A percentile compares a stretch with the other conserved stretches of the same genome.
phyloP scores from a whole-genome alignment of 1,140 invertebrate genomes.

The Achatina immaculata region DNA sequence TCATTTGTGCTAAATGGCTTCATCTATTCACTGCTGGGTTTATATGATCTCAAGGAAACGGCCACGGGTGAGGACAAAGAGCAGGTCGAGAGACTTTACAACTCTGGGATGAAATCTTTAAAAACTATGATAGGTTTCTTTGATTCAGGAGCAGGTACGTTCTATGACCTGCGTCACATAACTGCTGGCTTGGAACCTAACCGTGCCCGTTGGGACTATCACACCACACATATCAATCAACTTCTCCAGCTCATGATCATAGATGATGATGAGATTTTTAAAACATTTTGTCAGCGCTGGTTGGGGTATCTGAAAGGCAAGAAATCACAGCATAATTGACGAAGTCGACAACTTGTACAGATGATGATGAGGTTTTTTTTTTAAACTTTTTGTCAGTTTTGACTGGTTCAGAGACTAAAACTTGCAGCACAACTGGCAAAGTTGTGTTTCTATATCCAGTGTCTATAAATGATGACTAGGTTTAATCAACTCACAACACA shows the following conservation, averaged over 20 bases:
- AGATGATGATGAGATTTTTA: conserved; percentile 83
- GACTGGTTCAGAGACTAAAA: too few relatives aligned
- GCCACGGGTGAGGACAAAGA: conserved; percentile 48
- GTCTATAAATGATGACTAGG: too few relatives aligned
- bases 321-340: conserved; percentile 67
- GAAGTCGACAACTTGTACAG: too few relatives aligned
- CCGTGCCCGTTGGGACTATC: conserved; percentile 92
- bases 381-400: too few relatives aligned
- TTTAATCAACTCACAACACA: too few relatives aligned
- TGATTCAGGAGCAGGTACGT: conserved; percentile 96
- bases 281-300: conserved; percentile 91
- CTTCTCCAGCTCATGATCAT: conserved; percentile 90
- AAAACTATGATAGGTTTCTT: conserved; percentile 91
- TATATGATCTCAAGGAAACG: conserved; percentile 88
- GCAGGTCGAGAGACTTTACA: conserved; percentile 77
- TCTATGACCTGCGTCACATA: conserved; percentile 95
- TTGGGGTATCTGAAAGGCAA: conserved; percentile 92
- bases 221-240: conserved; percentile 97
- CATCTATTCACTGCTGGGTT: conserved; percentile 95
- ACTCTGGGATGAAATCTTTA: conserved; percentile 88
- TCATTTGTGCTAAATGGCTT: conserved; percentile 99
- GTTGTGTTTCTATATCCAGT: too few relatives aligned
- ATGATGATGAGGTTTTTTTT: too few relatives aligned
- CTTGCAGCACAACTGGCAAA: too few relatives aligned
- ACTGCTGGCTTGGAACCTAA: conserved; percentile 89